Base-by-base conservation (phyloP, 30 jellyfish, hydroid and myxozoan genomes). In the Aurelia aurita complex sp. Pacific region DNA sequence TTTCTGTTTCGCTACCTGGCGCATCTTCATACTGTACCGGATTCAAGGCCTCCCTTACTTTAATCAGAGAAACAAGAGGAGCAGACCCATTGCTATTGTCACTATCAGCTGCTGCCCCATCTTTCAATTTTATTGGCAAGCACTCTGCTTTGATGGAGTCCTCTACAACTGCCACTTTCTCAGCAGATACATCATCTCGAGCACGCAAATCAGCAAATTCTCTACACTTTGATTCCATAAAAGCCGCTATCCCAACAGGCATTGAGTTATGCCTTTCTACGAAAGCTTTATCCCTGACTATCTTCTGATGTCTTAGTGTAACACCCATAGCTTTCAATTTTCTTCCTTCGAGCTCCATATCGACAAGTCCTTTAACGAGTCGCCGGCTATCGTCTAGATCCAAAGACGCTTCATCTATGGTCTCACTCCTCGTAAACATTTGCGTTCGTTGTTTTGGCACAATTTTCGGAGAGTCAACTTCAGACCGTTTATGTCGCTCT, bases 311-410 rank as follows among this genome's bases (percentile, higher is more conserved):
- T 64, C 78, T 74, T 4, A 18, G 85, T 17, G 67, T 57, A 2
- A 67, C 80, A 17, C 15, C 40, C 51, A 64, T 14, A 60, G 64
- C 81, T 69, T 77, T 86, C 74, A 38, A 29, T 65, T 76, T 67
- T 38, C 85, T 40, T 16, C 73, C 59, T 23, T 79, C 89, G 15
- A 76, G 35, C 57, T 86, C 95, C 95, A 86, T 86, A 68, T 86
- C 95, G 2, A 86, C 77, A 36, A 86, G 46, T 3, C 64, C 67
- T 59, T 76, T 76, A 63, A 86, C 89, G 62, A 76, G 69, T 34
- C 64, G 62, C 10, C 89, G 83, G 40, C 95, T 86, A 65, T 67
- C 85, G 16, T 43, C 71, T 53, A 86, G 42, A 54, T 86, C 53
- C 46, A 86, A 38, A 0, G 89, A 66, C 13, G 67, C 67, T 50